Conservation (phyloP, 1,140 invertebrate genomes). For the Camponotus vicinus region DNA sequence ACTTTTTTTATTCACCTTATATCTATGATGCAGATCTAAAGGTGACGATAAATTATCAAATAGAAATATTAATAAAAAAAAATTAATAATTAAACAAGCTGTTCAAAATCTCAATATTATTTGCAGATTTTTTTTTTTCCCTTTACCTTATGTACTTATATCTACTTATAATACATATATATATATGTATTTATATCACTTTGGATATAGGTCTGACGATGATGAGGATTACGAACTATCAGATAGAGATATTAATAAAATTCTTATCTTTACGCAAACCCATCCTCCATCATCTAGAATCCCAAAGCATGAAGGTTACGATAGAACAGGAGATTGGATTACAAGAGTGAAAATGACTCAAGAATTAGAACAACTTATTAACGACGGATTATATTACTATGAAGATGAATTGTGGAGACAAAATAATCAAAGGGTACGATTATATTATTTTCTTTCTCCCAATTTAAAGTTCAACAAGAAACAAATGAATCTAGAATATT, state of each 20-base stretch:
- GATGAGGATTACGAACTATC: conserved; percentile 95
- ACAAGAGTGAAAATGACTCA: conserved; percentile 96
- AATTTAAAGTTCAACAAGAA: background rate
- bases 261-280: conserved; percentile 98
- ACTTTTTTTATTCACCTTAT: no score
- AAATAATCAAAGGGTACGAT: conserved; percentile 82
- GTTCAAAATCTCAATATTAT: no score
- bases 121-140: no score
- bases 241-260: conserved; percentile 97
- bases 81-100: no score
- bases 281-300: conserved; percentile 83
- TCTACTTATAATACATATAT: no score
- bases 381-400: conserved; percentile 97
- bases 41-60: no score
- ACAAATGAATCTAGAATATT: conserved; percentile 3
- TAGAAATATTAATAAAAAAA: no score
- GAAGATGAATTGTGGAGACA: conserved; percentile 95
- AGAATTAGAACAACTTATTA: conserved; percentile 97
- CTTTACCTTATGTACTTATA: no score
- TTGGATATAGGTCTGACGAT: conserved; percentile 88
- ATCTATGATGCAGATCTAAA: no score
- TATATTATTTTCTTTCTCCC: background rate
- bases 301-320: conserved; percentile 95
- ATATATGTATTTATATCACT: no score
- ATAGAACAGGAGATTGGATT: conserved; percentile 94